phyloP scores from a whole-genome alignment of 2,113 vertebrate genomes.

The Onychorhynchus coronatus region DNA sequence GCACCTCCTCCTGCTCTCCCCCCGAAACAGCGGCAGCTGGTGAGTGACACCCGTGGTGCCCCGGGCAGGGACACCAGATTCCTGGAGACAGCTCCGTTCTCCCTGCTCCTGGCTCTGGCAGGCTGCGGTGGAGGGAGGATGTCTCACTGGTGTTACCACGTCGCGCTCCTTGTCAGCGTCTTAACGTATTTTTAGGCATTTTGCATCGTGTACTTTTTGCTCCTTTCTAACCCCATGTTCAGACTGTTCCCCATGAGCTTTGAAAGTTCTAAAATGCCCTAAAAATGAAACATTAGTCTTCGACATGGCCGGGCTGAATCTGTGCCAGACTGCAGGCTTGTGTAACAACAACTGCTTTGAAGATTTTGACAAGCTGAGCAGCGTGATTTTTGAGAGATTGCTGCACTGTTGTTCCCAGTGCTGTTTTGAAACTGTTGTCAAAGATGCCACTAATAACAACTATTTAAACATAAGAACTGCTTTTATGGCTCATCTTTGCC shows the following conservation, averaged over 20 bases:
- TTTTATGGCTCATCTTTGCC: not conserved
- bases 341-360: not conserved
- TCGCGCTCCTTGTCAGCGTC: not conserved
- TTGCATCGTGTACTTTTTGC: not conserved
- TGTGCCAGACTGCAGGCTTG: slow-evolving; percentile 2
- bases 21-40: slow-evolving; percentile 96
- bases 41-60: slow-evolving; percentile 67
- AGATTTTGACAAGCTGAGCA: not conserved
- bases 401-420: not conserved
- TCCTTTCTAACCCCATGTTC: not conserved
- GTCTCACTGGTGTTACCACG: not conserved
- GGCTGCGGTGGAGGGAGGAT: not conserved
- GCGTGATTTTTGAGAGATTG: not conserved
- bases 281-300: not conserved
- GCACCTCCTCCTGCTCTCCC: slow-evolving; percentile 90
- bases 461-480: not conserved
- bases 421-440: slow-evolving; percentile 1
- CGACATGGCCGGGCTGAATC: not conserved
- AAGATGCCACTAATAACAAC: slow-evolving; percentile 18
- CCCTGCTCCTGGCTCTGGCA: not conserved
- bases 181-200: not conserved
- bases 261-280: not conserved
- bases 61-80: not conserved
- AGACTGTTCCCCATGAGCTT: not conserved
- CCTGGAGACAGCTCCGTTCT: not conserved